A percentile compares a stretch with the other conserved stretches of the same genome.
Conservation (phyloP, 2,888 invertebrate genomes). For the Andrena marginata region DNA sequence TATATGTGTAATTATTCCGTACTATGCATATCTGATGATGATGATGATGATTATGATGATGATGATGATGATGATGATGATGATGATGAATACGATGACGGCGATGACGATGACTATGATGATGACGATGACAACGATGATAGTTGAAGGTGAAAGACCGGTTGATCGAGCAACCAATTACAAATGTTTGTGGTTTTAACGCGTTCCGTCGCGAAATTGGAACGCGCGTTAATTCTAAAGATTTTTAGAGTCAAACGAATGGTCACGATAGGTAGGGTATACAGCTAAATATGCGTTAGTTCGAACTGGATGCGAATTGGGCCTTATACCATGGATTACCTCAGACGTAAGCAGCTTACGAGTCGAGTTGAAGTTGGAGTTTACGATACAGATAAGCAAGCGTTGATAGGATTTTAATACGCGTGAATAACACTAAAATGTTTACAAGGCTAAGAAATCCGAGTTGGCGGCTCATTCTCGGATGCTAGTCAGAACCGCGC, state of each 20-base stretch:
- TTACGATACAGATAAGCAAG: slow-evolving; percentile 48
- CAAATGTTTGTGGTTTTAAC: neutral
- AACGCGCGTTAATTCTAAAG: slow-evolving; percentile 49
- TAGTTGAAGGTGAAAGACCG: slow-evolving; percentile 8
- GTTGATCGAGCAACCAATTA: slow-evolving; percentile 8
- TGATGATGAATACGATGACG: neutral
- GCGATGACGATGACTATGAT: neutral
- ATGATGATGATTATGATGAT: neutral
- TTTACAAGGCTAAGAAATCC: neutral
- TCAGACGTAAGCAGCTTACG: slow-evolving; percentile 71
- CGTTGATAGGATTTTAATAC: slow-evolving; percentile 45
- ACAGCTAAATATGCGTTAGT: slow-evolving; percentile 62
- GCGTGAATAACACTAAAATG: neutral
- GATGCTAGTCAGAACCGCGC: neutral
- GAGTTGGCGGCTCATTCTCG: neutral
- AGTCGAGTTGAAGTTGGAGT: slow-evolving; percentile 61
- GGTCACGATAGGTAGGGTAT: slow-evolving; percentile 37
- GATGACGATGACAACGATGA: neutral
- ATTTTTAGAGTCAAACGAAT: slow-evolving; percentile 38
- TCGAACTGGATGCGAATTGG: slow-evolving; percentile 73
- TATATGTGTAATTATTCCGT: slow-evolving; percentile 9
- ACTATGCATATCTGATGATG: slow-evolving; percentile 16
- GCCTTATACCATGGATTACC: slow-evolving; percentile 76
- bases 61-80: too few species aligned
- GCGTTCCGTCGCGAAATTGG: slow-evolving; percentile 24